phyloP scores from a whole-genome alignment of 2,113 vertebrate species.

The Nothocercus nigrocapillus region DNA sequence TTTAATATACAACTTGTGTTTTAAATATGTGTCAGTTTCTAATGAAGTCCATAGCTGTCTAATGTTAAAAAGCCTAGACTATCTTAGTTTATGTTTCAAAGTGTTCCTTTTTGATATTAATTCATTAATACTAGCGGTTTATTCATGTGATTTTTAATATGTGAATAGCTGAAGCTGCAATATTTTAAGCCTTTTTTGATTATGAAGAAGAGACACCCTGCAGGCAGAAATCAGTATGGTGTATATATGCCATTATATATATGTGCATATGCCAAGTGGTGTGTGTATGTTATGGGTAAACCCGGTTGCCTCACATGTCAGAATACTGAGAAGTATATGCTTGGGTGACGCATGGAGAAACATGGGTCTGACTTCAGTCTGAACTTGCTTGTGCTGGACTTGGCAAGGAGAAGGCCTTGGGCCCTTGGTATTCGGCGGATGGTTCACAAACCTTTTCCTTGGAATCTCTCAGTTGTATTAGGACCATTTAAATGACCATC shows the following conservation, averaged over 20 bases:
- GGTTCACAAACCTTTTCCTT: neutral
- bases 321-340: conserved; percentile 40
- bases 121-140: conserved; percentile 60
- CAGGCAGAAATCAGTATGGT: conserved; percentile 55
- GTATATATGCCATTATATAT: no score
- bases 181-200: conserved; percentile 58
- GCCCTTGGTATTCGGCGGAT: neutral
- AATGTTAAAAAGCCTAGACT: conserved; percentile 49
- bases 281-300: conserved; percentile 2
- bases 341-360: neutral
- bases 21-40: conserved; percentile 47
- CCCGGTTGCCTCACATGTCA: neutral
- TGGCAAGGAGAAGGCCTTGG: rapidly evolving
- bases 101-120: conserved; percentile 57
- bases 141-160: conserved; percentile 58
- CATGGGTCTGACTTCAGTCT: neutral
- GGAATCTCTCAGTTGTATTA: neutral
- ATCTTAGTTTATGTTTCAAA: conserved; percentile 58
- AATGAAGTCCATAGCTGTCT: conserved; percentile 34
- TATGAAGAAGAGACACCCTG: conserved; percentile 39
- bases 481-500: neutral
- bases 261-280: no score
- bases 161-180: conserved; percentile 54
- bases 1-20: neutral
- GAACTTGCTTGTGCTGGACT: neutral